Conservation (phyloP, 1,140 invertebrate genomes). For the Tetragonula clypearis region DNA sequence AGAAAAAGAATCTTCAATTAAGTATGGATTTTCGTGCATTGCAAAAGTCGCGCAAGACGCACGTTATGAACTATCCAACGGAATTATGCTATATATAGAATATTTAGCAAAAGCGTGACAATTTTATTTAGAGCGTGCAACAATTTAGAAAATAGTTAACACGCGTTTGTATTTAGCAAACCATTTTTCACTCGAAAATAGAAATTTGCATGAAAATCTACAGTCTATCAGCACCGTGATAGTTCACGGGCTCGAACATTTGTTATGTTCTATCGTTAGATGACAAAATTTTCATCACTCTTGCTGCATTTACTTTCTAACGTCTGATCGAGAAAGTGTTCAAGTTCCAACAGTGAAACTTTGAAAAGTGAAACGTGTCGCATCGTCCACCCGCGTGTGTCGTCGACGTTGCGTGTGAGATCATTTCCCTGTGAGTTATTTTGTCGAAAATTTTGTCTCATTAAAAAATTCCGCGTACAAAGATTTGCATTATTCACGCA, state of each 20-base stretch:
- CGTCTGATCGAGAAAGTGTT: neutral
- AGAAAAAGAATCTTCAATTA: too few relatives aligned
- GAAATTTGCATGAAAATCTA: neutral
- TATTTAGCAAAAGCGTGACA: too few relatives aligned
- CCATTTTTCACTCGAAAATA: neutral
- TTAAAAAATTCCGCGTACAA: neutral
- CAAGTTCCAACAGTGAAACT: neutral
- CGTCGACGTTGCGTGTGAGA: neutral
- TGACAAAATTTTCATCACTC: neutral
- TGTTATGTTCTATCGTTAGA: neutral
- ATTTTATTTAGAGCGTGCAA: too few relatives aligned
- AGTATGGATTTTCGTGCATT: too few relatives aligned
- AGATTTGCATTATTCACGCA: neutral
- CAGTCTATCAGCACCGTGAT: too few relatives aligned
- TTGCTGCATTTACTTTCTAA: neutral
- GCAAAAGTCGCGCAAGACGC: too few relatives aligned
- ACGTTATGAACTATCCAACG: too few relatives aligned
- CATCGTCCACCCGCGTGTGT: neutral
- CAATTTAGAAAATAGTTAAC: too few relatives aligned
- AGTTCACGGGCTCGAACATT: neutral
- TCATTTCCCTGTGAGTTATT: neutral
- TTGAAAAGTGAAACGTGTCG: neutral
- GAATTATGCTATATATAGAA: too few relatives aligned
- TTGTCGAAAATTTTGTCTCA: neutral
- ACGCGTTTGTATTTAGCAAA: too few relatives aligned